Evolutionary conservation across 1,140 invertebrate species (phyloP).

Genomic region (Armadillidium nasatum): DNA sequence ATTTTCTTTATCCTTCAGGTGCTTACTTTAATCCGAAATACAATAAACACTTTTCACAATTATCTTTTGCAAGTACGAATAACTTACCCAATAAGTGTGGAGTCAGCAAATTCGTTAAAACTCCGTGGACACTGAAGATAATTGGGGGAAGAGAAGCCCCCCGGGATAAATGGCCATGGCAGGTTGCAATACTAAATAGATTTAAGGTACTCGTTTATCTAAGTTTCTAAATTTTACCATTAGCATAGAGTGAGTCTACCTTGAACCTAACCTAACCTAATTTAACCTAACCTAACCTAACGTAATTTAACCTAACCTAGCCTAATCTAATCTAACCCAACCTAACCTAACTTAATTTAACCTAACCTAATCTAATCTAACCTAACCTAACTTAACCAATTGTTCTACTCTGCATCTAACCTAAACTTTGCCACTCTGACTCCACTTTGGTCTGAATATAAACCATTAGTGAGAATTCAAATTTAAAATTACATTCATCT

Average conservation of each 20-base stretch:
- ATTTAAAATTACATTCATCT: too few relatives aligned
- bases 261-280: too few relatives aligned
- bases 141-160: slow-evolving; percentile 74
- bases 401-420: background rate
- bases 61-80: slow-evolving; percentile 24
- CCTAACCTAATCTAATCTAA: too few relatives aligned
- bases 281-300: too few relatives aligned
- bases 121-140: slow-evolving; percentile 59
- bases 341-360: too few relatives aligned
- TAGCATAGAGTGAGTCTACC: background rate
- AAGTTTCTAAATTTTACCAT: background rate
- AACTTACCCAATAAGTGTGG: slow-evolving; percentile 35
- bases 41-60: slow-evolving; percentile 9
- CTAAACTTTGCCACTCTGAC: background rate
- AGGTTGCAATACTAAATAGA: slow-evolving; percentile 80
- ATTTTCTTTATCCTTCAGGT: too few relatives aligned
- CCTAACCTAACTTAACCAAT: too few relatives aligned
- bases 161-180: slow-evolving; percentile 85
- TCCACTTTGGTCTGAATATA: background rate
- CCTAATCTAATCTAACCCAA: too few relatives aligned
- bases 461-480: too few relatives aligned
- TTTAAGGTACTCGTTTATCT: slow-evolving; percentile 57
- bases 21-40: slow-evolving; percentile 1
- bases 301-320: too few relatives aligned
- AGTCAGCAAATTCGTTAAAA: slow-evolving; percentile 34